phyloP scores from a whole-genome alignment of 1,140 invertebrate species.

The Stenopsyche tienmushanensis region DNA sequence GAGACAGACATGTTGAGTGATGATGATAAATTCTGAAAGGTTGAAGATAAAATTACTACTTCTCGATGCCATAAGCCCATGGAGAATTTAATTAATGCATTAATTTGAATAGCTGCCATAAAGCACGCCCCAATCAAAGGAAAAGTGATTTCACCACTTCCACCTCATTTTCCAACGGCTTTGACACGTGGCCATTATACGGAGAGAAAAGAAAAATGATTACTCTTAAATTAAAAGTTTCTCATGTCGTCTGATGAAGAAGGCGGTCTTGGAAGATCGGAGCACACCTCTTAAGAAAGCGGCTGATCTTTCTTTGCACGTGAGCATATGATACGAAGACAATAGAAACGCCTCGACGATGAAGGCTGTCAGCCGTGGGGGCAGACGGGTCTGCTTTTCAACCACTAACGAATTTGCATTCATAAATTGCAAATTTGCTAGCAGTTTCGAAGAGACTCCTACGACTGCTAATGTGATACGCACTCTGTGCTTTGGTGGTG shows the following conservation, averaged over 20 bases:
- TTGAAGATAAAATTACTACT: too few relatives aligned
- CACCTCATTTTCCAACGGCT: too few relatives aligned
- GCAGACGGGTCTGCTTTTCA: not conserved
- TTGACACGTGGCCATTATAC: too few relatives aligned
- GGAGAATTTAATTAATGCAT: not conserved
- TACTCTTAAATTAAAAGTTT: not conserved
- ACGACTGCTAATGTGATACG: too few relatives aligned
- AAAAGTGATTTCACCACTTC: not conserved
- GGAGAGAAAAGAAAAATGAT: too few relatives aligned
- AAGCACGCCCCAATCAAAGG: not conserved
- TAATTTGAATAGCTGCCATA: not conserved
- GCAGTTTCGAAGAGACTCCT: too few relatives aligned
- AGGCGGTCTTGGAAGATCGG: not conserved
- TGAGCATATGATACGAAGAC: not conserved
- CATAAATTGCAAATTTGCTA: not conserved
- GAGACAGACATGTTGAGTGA: too few relatives aligned
- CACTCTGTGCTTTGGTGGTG: too few relatives aligned
- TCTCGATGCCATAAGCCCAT: too few relatives aligned
- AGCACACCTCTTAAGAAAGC: conserved; percentile 1
- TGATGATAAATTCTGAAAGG: too few relatives aligned
- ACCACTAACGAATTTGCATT: too few relatives aligned
- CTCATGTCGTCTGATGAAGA: not conserved
- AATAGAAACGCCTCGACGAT: conserved; percentile 7
- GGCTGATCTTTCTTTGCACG: not conserved
- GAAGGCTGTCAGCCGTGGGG: not conserved